phyloP scores from a whole-genome alignment of 2,888 invertebrate species.

The Rhaphigaster nebulosa region DNA sequence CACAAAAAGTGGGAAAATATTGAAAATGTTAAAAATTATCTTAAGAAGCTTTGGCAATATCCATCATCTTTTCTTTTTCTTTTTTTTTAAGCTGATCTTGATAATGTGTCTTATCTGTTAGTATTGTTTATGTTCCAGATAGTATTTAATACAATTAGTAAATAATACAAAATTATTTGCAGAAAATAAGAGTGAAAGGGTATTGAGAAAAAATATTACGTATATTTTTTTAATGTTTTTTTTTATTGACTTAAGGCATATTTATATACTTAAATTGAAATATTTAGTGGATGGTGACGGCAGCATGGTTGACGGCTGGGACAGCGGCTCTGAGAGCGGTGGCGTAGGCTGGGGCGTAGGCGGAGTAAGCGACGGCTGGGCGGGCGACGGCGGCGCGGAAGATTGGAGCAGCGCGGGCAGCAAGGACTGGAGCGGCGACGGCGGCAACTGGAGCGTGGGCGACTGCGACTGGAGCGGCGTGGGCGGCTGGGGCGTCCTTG shows the following conservation, averaged over 20 bases:
- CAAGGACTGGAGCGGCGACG: conserved; percentile 27
- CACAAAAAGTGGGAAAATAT: no score
- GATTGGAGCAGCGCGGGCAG: conserved; percentile 55
- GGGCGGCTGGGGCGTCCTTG: conserved; percentile 65
- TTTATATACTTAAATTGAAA: background rate
- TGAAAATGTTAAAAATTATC: no score
- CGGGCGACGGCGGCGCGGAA: conserved; percentile 54
- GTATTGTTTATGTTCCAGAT: no score
- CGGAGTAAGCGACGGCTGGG: conserved; percentile 59
- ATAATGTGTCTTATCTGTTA: no score
- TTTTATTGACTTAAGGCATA: conserved; percentile 10
- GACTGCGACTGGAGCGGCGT: conserved; percentile 55
- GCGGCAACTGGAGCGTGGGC: conserved; percentile 60
- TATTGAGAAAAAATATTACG: background rate
- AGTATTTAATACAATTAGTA: no score
- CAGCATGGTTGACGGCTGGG: conserved; percentile 56
- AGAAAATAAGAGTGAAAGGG: background rate
- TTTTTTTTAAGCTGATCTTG: no score
- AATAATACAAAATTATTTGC: no score
- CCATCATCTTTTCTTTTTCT: no score
- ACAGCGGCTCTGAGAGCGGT: conserved; percentile 39
- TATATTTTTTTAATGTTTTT: background rate
- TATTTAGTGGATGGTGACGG: conserved; percentile 50
- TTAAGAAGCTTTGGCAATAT: no score
- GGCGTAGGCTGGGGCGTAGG: conserved; percentile 60